These are phyloP conservation scores for Styela plicata DNA, from an alignment of 23 tunicate species.

Conservation along the genomic window DNA sequence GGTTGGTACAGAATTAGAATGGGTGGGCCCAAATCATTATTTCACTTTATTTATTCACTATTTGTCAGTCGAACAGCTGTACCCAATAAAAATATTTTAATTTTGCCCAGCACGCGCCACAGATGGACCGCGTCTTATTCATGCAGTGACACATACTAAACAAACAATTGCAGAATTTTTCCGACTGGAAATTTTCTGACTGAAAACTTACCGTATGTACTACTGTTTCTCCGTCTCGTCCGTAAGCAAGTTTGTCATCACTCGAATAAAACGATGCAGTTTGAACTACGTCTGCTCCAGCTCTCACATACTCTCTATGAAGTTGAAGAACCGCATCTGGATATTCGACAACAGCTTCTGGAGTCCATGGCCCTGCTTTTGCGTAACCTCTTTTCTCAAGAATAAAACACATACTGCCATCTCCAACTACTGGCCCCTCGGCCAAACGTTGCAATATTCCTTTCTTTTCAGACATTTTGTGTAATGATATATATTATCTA, in stretches of 20 bases:
- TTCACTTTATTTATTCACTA: no score
- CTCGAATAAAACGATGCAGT: conserved; percentile 63
- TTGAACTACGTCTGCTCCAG: conserved; percentile 83
- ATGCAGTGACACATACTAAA: no score
- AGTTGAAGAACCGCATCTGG: conserved; percentile 82
- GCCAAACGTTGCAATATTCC: conserved; percentile 49
- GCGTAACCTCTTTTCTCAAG: conserved; percentile 82
- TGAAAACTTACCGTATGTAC: not conserved
- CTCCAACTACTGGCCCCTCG: conserved; percentile 79
- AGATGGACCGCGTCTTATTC: no score
- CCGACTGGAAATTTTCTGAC: no score
- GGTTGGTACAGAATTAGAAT: no score
- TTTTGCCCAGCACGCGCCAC: no score
- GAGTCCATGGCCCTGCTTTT: conserved; percentile 78
- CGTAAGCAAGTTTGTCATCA: conserved; percentile 39
- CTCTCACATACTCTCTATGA: conserved; percentile 67
- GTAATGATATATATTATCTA: no score
- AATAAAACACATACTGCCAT: conserved; percentile 85
- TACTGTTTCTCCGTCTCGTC: not conserved
- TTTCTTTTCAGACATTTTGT: conserved; percentile 20
- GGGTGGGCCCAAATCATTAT: no score
- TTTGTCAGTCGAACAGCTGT: no score
- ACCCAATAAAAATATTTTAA: no score
- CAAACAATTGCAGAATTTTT: no score
- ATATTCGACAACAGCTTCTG: conserved; percentile 72